These are phyloP conservation scores for Catamblyrhynchus diadema DNA, from an alignment of 2,797 vertebrate genomes.

Conservation along the genomic window DNA sequence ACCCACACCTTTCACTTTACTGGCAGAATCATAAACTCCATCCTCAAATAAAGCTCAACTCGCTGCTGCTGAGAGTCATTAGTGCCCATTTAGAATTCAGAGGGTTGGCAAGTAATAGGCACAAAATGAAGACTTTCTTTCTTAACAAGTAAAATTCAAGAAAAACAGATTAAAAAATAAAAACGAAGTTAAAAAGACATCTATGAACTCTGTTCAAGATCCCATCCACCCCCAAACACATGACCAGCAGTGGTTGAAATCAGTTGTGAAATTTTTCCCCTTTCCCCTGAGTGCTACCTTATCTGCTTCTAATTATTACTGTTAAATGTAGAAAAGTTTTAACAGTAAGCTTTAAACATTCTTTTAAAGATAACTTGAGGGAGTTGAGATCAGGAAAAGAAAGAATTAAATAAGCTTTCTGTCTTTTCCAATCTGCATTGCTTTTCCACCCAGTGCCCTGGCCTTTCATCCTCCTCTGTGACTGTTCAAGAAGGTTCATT, in stretches of 20 bases:
- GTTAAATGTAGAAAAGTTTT: constrained; percentile 43
- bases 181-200: neutral
- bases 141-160: neutral
- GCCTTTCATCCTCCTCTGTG: constrained; percentile 10
- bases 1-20: neutral
- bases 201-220: neutral
- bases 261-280: neutral
- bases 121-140: neutral
- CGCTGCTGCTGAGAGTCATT: neutral
- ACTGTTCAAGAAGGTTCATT: constrained; percentile 16
- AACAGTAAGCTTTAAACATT: constrained; percentile 27
- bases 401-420: constrained; percentile 45
- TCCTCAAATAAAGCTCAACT: neutral
- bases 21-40: neutral
- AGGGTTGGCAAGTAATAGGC: neutral
- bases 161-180: neutral
- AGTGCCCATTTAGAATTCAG: neutral
- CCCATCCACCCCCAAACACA: neutral
- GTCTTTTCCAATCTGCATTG: constrained; percentile 23
- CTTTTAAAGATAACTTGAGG: constrained; percentile 37
- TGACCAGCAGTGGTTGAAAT: neutral
- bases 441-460: neutral
- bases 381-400: constrained; percentile 39
- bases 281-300: neutral
- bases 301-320: constrained; percentile 43